Percentiles rank a stretch among this genome's conserved stretches.
Evolutionary conservation across 1,140 invertebrate species (phyloP).

Genomic region (Drosophila funebris): DNA sequence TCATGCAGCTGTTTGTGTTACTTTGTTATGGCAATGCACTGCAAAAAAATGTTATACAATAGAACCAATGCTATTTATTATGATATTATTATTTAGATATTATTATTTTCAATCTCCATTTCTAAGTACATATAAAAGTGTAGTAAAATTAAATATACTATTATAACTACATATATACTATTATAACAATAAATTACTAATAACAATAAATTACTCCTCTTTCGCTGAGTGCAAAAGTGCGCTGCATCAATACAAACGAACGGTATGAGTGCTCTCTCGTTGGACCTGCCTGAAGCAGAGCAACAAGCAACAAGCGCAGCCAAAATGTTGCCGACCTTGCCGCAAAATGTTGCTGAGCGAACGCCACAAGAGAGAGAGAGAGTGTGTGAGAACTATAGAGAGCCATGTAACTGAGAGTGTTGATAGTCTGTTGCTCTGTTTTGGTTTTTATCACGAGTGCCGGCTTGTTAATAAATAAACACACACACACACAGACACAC

Average conservation of each 20-base stretch:
- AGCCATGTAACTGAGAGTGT: slow-evolving; percentile 17
- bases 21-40: neutral
- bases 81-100: too few species aligned
- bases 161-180: too few species aligned
- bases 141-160: too few species aligned
- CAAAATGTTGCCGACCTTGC: slow-evolving; percentile 76
- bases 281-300: slow-evolving; percentile 14
- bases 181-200: too few species aligned
- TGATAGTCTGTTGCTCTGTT: slow-evolving; percentile 50
- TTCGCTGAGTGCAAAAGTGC: neutral
- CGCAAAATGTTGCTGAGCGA: slow-evolving; percentile 45
- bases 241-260: neutral
- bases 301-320: slow-evolving; percentile 43
- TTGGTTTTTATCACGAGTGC: slow-evolving; percentile 52
- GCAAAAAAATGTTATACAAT: neutral
- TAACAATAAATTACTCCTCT: too few species aligned
- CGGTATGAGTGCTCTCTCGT: neutral
- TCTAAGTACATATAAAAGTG: too few species aligned
- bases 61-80: too few species aligned
- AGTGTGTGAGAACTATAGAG: slow-evolving; percentile 18
- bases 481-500: neutral
- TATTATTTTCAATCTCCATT: too few species aligned
- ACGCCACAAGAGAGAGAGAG: neutral
- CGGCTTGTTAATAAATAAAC: slow-evolving; percentile 26
- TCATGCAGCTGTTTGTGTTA: neutral